phyloP scores from a whole-genome alignment of 2,113 vertebrate species.

The Eupsittula cactorum region DNA sequence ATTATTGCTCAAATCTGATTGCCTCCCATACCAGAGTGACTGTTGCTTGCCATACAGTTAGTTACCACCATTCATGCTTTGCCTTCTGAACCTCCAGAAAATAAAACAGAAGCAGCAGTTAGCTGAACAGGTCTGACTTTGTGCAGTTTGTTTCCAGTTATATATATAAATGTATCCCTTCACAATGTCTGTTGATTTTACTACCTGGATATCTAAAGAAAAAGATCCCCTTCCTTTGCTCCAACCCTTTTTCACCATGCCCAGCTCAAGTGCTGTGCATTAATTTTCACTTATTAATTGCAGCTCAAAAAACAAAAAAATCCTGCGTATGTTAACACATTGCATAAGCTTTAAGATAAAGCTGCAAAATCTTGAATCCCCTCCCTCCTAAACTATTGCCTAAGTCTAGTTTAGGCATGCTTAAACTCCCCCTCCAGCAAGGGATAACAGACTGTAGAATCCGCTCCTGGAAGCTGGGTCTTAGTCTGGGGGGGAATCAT shows the following conservation, averaged over 20 bases:
- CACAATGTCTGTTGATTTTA: background rate
- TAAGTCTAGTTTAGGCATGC: background rate
- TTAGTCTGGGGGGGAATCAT: background rate
- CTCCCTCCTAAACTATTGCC: background rate
- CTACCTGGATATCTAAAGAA: background rate
- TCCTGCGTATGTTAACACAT: fast-evolving
- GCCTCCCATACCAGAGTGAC: background rate
- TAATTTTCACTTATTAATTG: background rate
- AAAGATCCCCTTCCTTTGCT: background rate
- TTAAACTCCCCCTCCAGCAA: background rate
- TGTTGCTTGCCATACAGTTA: slow-evolving; percentile 19
- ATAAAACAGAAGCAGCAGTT: slow-evolving; percentile 58
- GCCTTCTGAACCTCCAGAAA: slow-evolving; percentile 39
- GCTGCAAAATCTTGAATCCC: background rate
- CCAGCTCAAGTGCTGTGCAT: background rate
- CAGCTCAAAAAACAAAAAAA: background rate
- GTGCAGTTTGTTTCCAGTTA: background rate
- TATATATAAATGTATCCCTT: background rate
- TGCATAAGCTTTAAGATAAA: background rate
- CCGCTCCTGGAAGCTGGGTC: background rate
- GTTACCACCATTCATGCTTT: slow-evolving; percentile 31
- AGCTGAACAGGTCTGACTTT: background rate
- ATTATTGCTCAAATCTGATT: slow-evolving; percentile 26
- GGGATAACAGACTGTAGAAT: background rate
- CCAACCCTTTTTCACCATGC: background rate